Evolutionary conservation across 2,888 invertebrate genomes (phyloP), one percentile per base, ranked within the genome.

Genomic region (Caenorhabditis angaria): DNA sequence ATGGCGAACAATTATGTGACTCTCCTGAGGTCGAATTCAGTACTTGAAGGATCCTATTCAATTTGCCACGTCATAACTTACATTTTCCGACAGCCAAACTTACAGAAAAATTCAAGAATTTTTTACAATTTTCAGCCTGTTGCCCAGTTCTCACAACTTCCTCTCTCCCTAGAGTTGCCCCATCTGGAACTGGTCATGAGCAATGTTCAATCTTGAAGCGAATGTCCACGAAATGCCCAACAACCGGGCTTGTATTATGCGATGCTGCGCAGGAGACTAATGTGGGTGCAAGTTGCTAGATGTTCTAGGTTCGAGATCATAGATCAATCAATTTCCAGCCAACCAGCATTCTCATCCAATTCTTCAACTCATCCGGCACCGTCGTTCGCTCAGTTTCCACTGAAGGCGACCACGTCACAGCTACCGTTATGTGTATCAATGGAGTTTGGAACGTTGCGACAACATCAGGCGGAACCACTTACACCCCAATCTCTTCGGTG

Each of bases 131-230:
- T 1, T 61, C 65, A 76, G 76, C 71, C 10, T 76, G 76, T 41
- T 76, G 76, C 41, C 14, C 68, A 2, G 71, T 76, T 68, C 59
- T 76, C 10, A 61, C 63, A 4, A 32, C 50, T 12, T 29, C 57
- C 4, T 25, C 27, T 12, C 50, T 76, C 0, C 66, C 71, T 5
- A 12, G 70, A 53, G 28, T 25, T 12, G 5, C 56, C 4, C 67
- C 71, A 5, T 61, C 67, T 0, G 10, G 32, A 2, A 25, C 50
- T 20, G 61, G 65, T 20, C 25, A 54, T 12, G 35, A 76, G 50
- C 76, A 76, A 50, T 76, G 76, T 32, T 76, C 76, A 18, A 67
- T 76, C 12, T 60, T 76, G 24, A 63, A 67, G 48, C 55, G 76
- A 66, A 65, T 76, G 18, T 76, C 76, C 14, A 72, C 76, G 22